Evolutionary conservation across 2,113 vertebrate genomes (phyloP), one percentile per base, ranked within the genome.

Genomic region (Desmodus rotundus): DNA sequence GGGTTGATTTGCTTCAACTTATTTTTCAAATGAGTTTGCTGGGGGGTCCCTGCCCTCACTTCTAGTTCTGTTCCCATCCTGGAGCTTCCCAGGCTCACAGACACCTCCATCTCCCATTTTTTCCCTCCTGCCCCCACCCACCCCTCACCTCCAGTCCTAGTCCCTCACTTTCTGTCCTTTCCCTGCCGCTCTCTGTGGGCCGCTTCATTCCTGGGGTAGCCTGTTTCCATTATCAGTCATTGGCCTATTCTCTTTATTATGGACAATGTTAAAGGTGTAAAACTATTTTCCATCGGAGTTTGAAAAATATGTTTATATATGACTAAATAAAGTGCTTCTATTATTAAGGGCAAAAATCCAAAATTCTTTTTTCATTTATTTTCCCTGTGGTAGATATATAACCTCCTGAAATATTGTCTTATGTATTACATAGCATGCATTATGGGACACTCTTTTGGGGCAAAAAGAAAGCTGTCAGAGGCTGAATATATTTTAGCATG

Each of bases 231-330:
- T 47, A 47, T 33, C 43, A 36, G 13, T 65, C 89, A 76, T 19
- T 76, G 38, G 19, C 31, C 31, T 73, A 16, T 14, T 58, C 61
- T 92, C 2, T n/a, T 84, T 10, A 36, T 26, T 58, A 65, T 7
- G 3, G 38, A 81, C 4, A 76, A 43, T 80, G 73, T 89, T 84
- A 74, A 91, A 86, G 8, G 58, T 81, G 31, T 85, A 86, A 95
- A 88, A 65, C 19, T 67, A 72, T 28, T 89, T 93, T n/a, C n/a
- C 43, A 92, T 94, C 31, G 45, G 67, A 87, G 88, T 38, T 77
- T 43, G 68, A 74, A 95, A 90, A 68, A 17, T 74, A 1, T 80
- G 28, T 88, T 96, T 92, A 77, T 38, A 38, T 70, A 43, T 80
- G n/a, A 91, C 9, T 20, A 68, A 50, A 56, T 73, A 84, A 80